phyloP scores from a whole-genome alignment of 2,888 invertebrate species.

The Drosophila seclusa region DNA sequence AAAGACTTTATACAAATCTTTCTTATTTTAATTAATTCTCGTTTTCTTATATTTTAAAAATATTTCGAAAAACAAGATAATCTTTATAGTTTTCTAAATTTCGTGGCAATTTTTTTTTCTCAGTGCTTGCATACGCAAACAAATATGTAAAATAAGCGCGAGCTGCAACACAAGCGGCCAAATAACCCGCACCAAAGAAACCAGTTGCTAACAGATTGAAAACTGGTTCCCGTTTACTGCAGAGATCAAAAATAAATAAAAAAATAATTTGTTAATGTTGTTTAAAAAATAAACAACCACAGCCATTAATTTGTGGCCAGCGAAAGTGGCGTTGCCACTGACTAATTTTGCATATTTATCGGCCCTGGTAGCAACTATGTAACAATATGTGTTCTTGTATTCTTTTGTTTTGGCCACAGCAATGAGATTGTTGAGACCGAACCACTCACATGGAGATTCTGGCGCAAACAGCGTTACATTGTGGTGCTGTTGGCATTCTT shows the following conservation, averaged over 20 bases:
- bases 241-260: conserved; percentile 18
- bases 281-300: conserved; percentile 8
- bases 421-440: conserved; percentile 80
- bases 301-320: conserved; percentile 40
- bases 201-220: conserved; percentile 52
- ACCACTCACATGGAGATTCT: conserved; percentile 88
- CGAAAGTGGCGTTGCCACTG: conserved; percentile 52
- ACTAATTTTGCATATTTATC: conserved; percentile 26
- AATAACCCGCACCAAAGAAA: conserved; percentile 33
- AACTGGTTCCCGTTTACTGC: conserved; percentile 60
- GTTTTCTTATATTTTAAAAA: background rate
- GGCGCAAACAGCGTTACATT: conserved; percentile 90
- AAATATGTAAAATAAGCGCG: conserved; percentile 4
- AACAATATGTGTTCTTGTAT: background rate
- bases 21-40: background rate
- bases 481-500: conserved; percentile 92
- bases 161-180: conserved; percentile 4
- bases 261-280: conserved; percentile 6
- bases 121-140: background rate
- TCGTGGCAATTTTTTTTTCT: background rate
- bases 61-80: background rate
- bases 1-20: background rate
- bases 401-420: conserved; percentile 46
- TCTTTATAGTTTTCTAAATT: background rate
- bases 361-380: background rate